Evolutionary conservation across 35 echinoderm and acorn worm species (phyloP).

Genomic region (Amphiura filiformis): DNA sequence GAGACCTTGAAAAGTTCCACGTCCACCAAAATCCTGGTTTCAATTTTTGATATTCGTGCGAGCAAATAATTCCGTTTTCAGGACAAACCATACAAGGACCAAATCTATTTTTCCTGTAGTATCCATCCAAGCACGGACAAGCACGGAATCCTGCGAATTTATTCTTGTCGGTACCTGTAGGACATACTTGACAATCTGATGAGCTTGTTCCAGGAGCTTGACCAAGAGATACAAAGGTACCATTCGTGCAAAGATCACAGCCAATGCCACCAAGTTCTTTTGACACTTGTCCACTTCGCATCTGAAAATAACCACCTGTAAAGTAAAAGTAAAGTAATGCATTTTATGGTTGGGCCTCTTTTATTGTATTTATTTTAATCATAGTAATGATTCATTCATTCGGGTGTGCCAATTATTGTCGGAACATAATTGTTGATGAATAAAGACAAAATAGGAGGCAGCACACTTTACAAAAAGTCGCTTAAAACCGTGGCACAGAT

Average conservation of each 20-base stretch:
- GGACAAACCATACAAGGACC: slow-evolving; percentile 33
- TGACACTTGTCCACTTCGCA: slow-evolving; percentile 16
- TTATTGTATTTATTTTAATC: not conserved
- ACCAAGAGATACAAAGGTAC: slow-evolving; percentile 23
- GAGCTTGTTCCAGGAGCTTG: not conserved
- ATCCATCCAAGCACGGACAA: slow-evolving; percentile 47
- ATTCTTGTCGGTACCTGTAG: slow-evolving; percentile 38
- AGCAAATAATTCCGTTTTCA: slow-evolving; percentile 21
- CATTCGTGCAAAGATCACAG: slow-evolving; percentile 36
- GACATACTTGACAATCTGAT: slow-evolving; percentile 45
- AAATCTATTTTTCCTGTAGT: slow-evolving; percentile 44
- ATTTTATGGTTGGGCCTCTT: not conserved
- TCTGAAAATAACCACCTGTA: slow-evolving; percentile 53
- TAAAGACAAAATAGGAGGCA: not conserved
- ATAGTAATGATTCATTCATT: not conserved
- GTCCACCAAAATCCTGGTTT: slow-evolving; percentile 34
- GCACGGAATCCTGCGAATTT: slow-evolving; percentile 39
- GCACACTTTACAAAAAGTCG: not conserved
- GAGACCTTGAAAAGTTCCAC: slow-evolving; percentile 4
- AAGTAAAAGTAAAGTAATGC: not conserved
- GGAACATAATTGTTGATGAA: not conserved
- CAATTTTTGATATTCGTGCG: slow-evolving; percentile 16
- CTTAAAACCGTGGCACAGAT: too few relatives aligned
- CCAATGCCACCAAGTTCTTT: not conserved
- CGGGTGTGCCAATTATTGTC: not conserved